These are phyloP conservation scores for Parazoanthus atlanticus DNA, from an alignment of 92 coral and sea anemone species.

Conservation along the genomic window DNA sequence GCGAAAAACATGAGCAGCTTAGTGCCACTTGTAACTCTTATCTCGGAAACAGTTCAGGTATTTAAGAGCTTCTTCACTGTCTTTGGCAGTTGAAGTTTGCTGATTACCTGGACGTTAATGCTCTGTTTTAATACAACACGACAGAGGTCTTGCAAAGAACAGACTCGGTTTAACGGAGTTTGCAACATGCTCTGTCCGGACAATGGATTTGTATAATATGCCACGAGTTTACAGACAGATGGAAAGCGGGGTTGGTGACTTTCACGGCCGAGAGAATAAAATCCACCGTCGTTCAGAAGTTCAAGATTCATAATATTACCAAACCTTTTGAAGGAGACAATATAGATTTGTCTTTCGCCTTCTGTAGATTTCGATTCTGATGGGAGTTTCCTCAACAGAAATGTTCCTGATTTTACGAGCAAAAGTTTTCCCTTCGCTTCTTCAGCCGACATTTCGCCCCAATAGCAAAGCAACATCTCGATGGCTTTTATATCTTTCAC, in stretches of 20 bases:
- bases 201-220: background rate
- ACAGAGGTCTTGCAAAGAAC: slow-evolving; percentile 26
- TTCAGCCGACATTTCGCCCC: slow-evolving; percentile 30
- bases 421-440: background rate
- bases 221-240: slow-evolving; percentile 3
- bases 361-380: background rate
- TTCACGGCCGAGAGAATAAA: background rate
- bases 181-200: slow-evolving; percentile 18
- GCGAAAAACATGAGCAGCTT: too few species aligned
- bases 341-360: background rate
- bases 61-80: background rate
- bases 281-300: background rate
- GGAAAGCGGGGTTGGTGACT: slow-evolving; percentile 29
- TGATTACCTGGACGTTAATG: background rate
- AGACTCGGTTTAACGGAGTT: slow-evolving; percentile 15
- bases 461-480: background rate
- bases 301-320: slow-evolving; percentile 1
- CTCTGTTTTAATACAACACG: background rate
- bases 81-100: slow-evolving; percentile 9
- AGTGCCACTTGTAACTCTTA: too few species aligned
- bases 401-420: background rate
- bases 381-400: background rate
- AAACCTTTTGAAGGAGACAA: slow-evolving; percentile 30
- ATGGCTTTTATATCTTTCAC: background rate
- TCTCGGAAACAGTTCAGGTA: too few species aligned